A percentile compares a stretch with the other conserved stretches of the same genome.
Evolutionary conservation across 2,888 invertebrate species (phyloP).

Genomic region (Tenthredo notha): DNA sequence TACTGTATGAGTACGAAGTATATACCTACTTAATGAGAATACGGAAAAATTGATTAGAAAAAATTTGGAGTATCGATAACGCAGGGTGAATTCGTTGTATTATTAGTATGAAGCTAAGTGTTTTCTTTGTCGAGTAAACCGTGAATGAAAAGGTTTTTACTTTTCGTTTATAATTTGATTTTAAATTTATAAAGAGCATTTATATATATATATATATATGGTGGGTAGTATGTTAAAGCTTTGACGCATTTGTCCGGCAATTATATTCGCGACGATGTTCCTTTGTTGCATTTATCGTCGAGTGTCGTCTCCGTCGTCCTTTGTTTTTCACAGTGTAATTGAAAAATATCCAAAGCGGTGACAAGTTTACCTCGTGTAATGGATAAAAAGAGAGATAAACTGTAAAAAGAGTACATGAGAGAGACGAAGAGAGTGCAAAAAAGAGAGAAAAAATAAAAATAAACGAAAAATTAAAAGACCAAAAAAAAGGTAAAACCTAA

Average conservation of each 20-base stretch:
- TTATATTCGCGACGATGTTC: conserved; percentile 26
- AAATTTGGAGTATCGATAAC: too few species aligned
- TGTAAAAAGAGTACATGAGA: neutral
- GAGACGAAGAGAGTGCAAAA: neutral
- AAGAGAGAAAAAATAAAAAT: conserved; percentile 34
- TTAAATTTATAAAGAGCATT: too few species aligned
- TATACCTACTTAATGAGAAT: too few species aligned
- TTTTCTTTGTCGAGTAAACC: too few species aligned
- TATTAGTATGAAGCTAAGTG: too few species aligned
- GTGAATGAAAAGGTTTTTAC: neutral
- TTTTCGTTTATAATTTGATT: neutral
- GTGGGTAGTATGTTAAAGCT: neutral
- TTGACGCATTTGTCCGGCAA: conserved; percentile 23
- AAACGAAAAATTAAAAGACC: conserved; percentile 53
- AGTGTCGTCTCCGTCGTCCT: neutral
- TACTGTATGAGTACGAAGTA: too few species aligned
- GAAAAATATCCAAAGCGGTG: neutral
- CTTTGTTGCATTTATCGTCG: conserved; percentile 24
- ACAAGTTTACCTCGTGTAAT: conserved; percentile 25
- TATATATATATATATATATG: neutral
- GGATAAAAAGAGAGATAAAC: conserved; percentile 45
- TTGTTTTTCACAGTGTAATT: conserved; percentile 17
- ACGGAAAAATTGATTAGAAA: too few species aligned
- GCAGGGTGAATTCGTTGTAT: too few species aligned
- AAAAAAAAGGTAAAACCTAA: conserved; percentile 23